Conservation (phyloP, 2,113 vertebrate genomes). For the Syrmaticus mikado region DNA sequence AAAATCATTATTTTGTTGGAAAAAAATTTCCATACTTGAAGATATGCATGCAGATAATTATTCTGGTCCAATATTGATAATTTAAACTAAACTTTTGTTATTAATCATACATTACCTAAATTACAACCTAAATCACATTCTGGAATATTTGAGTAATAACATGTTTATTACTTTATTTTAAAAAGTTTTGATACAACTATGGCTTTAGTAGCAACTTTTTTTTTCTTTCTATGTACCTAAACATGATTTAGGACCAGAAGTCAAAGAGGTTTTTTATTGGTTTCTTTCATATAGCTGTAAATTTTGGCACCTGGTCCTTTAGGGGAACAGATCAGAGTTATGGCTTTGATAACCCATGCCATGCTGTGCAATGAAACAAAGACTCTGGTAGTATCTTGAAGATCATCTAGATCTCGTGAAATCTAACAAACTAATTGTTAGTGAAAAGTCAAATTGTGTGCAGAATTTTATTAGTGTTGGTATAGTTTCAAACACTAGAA, state of each 20-base stretch:
- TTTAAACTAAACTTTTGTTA: background rate
- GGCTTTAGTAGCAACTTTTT: background rate
- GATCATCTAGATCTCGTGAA: background rate
- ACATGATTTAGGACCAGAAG: background rate
- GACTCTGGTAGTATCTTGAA: background rate
- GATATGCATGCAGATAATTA: background rate
- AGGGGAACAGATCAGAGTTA: background rate
- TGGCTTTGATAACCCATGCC: background rate
- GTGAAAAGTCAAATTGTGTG: background rate
- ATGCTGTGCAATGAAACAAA: background rate
- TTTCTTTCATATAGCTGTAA: background rate
- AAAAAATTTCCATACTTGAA: background rate
- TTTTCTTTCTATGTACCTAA: background rate
- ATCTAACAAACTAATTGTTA: background rate
- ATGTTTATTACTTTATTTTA: background rate
- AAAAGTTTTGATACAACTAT: background rate
- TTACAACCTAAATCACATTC: background rate
- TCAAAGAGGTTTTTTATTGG: background rate
- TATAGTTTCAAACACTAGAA: background rate
- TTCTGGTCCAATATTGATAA: background rate
- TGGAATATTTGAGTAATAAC: background rate
- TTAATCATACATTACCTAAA: background rate
- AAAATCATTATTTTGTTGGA: background rate
- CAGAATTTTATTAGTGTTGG: background rate
- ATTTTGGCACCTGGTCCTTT: background rate